A percentile compares a stretch with the other conserved stretches of the same genome.
Conservation (phyloP, 2,888 invertebrate species). For the Pycnomerus fuliginosus region DNA sequence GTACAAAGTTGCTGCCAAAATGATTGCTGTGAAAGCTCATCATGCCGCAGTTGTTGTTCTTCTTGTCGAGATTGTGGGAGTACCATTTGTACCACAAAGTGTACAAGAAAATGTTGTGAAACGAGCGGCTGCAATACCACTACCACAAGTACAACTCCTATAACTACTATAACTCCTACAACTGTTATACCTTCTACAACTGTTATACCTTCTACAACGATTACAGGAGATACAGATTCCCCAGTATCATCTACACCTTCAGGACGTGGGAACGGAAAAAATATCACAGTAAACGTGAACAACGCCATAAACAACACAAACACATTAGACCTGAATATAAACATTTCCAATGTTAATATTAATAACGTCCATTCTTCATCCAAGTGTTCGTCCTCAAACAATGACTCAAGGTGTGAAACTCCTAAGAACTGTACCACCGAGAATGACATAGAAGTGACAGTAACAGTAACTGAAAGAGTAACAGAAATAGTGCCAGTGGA, state of each 20-base stretch:
- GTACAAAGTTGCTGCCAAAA: too few species aligned
- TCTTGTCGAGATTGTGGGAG: neutral
- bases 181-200: too few species aligned
- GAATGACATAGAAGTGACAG: neutral
- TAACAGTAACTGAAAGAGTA: conserved; percentile 1
- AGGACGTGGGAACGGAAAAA: neutral
- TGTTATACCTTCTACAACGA: neutral
- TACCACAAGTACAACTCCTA: neutral
- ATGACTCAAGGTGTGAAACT: too few species aligned
- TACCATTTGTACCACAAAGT: neutral
- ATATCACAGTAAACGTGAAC: neutral
- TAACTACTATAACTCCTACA: neutral
- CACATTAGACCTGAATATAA: neutral
- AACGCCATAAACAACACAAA: conserved; percentile 6
- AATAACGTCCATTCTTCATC: too few species aligned
- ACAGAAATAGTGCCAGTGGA: conserved; percentile 5
- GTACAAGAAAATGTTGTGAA: neutral
- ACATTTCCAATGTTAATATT: conserved; percentile 5
- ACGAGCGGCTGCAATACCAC: neutral
- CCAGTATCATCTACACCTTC: neutral
- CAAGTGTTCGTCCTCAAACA: too few species aligned
- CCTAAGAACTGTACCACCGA: too few species aligned
- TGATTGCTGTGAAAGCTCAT: too few species aligned
- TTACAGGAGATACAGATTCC: neutral
- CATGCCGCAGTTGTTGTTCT: neutral